Base-by-base conservation (phyloP, 1,140 invertebrate species). In the Hirudo medicinalis region DNA sequence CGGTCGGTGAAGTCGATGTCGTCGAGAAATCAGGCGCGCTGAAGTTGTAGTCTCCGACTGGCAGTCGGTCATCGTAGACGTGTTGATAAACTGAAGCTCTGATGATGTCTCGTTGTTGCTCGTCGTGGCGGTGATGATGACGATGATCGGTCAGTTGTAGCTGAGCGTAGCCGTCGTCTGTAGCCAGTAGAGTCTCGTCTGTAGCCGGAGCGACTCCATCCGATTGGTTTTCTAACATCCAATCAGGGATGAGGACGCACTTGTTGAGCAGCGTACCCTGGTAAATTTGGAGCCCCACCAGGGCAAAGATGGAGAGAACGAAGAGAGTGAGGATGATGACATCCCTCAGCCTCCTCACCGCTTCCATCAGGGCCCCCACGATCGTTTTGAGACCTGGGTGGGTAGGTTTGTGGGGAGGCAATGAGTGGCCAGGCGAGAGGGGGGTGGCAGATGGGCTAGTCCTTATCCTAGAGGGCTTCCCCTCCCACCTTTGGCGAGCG, bases 311-410 rank as follows among this genome's bases (percentile, higher is more conserved):
- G 79, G 92, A 96, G 75, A 98, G 86, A 75, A 94, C 94, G 86
- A 98, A 98, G 87, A 96, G 91, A 78, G 94, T 97, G 85, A 98
- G 87, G 85, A 98, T 97, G 86, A 96, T 96, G 85, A 97, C 94
- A 89, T 98, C 94, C 79, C 94, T 88, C 79, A 98, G 89, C 87
- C 97, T 95, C 86, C 95, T 94, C 82, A 97, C 94, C 76, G 94
- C 97, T 85, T 97, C 94, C 86, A 98, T 94, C 82, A 98, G 93
- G 86, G 94, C 94, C 83, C 94, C 93, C 78, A 98, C 94, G 85
- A 98, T 97, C 78, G 94, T 98, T 87, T 97, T 97, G 86, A 97
- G 87, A 86, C 94, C 94, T 81, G 57, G 29, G 29, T n/a, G 57
- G 29, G 29, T 63, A 13, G 29, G 9, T 36, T 36, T 36, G 32